A percentile compares a stretch with the other conserved stretches of the same genome.
Evolutionary conservation across 1,140 invertebrate species (phyloP).

Genomic region (Rhopalosiphum maidis): DNA sequence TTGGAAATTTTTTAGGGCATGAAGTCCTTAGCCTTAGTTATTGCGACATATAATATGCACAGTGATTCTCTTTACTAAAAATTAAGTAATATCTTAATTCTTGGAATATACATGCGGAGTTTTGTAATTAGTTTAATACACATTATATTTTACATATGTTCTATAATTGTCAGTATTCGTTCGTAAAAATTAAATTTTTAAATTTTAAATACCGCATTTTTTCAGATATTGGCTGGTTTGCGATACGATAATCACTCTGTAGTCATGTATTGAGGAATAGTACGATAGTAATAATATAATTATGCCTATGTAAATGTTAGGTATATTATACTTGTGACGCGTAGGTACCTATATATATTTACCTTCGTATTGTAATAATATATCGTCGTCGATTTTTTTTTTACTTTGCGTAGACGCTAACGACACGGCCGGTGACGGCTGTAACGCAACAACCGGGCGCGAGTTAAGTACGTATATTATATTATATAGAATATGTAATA

Average conservation of each 20-base stretch:
- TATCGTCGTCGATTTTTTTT: not conserved
- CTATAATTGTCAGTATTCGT: not conserved
- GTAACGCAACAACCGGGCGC: slow-evolving; percentile 1
- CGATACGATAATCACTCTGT: not conserved
- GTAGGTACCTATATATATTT: not conserved
- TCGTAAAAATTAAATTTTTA: not conserved
- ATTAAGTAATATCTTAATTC: not conserved
- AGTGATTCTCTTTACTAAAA: not conserved
- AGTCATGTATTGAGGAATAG: not conserved
- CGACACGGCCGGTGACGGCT: not conserved
- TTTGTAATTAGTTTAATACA: not conserved
- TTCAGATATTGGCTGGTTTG: not conserved
- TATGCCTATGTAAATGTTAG: not conserved
- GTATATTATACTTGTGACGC: slow-evolving; percentile 12
- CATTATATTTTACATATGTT: not conserved
- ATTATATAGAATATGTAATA: not conserved
- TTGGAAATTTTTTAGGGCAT: not conserved
- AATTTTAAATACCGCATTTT: not conserved
- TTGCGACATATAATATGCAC: not conserved
- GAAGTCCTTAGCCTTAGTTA: not conserved
- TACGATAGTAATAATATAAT: not conserved
- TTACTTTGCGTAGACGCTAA: not conserved
- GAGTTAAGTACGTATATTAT: not conserved
- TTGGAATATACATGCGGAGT: not conserved
- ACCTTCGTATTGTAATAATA: not conserved